Evolutionary conservation across 2,113 vertebrate genomes (phyloP).

Genomic region (Chloroceryle aenea): DNA sequence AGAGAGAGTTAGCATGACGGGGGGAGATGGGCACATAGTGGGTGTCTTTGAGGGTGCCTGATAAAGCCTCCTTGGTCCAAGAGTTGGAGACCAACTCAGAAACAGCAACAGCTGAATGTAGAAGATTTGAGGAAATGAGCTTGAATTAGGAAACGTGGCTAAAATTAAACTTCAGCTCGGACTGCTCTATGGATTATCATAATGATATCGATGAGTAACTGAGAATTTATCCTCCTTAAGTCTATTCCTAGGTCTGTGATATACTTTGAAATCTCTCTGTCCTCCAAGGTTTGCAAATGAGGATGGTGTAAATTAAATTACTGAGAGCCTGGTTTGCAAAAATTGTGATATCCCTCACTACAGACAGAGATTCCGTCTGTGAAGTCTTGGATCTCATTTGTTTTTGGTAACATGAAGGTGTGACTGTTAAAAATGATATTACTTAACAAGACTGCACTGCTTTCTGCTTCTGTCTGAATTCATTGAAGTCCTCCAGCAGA

Average conservation of each 20-base stretch:
- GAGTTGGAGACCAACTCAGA: background rate
- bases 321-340: background rate
- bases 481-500: background rate
- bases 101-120: background rate
- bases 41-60: background rate
- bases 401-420: background rate
- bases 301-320: constrained; percentile 2
- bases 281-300: background rate
- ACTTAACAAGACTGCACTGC: background rate
- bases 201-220: background rate
- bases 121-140: background rate
- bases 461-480: constrained; percentile 20
- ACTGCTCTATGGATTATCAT: background rate
- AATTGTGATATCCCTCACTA: background rate
- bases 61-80: background rate
- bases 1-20: background rate
- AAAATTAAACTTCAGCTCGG: background rate
- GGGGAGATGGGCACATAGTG: background rate
- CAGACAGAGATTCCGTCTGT: background rate
- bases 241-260: background rate
- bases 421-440: background rate
- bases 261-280: background rate
- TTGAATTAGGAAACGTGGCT: background rate
- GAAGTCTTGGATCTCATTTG: background rate
- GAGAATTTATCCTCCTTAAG: background rate